A percentile compares a stretch with the other conserved stretches of the same genome.
These are phyloP conservation scores for Stictonetta naevosa DNA, from an alignment of 2,113 vertebrate species.

Conservation along the genomic window DNA sequence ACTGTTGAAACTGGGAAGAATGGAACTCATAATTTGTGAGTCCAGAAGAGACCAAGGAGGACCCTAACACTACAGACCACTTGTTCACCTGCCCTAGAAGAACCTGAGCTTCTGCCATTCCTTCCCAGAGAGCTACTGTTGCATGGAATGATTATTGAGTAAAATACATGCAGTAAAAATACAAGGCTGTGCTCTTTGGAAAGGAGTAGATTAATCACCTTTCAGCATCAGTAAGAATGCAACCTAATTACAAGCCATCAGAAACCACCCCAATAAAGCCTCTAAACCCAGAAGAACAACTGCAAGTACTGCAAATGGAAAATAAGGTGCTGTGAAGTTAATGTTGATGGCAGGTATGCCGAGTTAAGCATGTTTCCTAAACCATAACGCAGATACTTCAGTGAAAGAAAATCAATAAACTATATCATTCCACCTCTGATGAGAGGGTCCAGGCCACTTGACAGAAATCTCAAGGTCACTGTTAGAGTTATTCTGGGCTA, in stretches of 20 bases:
- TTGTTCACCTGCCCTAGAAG: neutral
- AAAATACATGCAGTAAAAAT: neutral
- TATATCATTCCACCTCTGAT: neutral
- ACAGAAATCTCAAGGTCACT: neutral
- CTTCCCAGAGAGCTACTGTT: neutral
- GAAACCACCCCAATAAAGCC: neutral
- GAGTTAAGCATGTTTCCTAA: neutral
- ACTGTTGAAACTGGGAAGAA: neutral
- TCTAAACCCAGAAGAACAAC: neutral
- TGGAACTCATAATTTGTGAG: neutral
- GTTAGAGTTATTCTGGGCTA: neutral
- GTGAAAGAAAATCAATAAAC: neutral
- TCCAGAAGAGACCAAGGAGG: neutral
- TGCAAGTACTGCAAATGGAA: neutral
- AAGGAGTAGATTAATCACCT: neutral
- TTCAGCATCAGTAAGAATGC: neutral
- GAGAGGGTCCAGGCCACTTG: neutral
- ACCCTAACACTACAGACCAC: neutral
- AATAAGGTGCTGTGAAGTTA: neutral
- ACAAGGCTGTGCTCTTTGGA: neutral
- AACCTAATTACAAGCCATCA: neutral
- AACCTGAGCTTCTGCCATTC: neutral
- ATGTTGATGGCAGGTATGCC: neutral
- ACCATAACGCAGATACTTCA: neutral
- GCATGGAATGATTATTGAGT: neutral